These are phyloP conservation scores for Ornithoptera alexandrae DNA, from an alignment of 2,888 invertebrate species.

Conservation along the genomic window DNA sequence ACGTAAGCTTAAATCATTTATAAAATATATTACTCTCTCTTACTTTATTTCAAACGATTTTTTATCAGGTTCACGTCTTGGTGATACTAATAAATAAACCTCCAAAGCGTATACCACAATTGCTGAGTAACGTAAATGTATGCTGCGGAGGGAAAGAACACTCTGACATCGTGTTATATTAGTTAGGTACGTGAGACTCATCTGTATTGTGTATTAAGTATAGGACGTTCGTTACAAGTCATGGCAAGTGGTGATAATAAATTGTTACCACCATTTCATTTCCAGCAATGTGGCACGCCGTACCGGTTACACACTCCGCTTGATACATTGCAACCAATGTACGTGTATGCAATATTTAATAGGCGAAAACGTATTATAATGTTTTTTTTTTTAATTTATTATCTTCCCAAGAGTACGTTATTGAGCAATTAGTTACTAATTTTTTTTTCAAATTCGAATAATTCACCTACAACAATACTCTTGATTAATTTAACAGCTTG, in stretches of 20 bases:
- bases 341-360: conserved; percentile 5
- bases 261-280: conserved; percentile 33
- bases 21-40: background rate
- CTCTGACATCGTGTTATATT: conserved; percentile 62
- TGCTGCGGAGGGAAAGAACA: conserved; percentile 35
- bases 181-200: conserved; percentile 60
- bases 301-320: conserved; percentile 3
- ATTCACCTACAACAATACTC: background rate
- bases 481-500: too few relatives aligned
- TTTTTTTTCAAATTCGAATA: background rate
- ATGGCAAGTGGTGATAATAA: conserved; percentile 37
- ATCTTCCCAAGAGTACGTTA: background rate
- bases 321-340: background rate
- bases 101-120: conserved; percentile 45
- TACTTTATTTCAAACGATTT: background rate
- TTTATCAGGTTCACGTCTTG: conserved; percentile 9
- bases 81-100: conserved; percentile 34
- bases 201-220: conserved; percentile 49
- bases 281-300: conserved; percentile 6
- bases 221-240: conserved; percentile 36
- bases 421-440: background rate
- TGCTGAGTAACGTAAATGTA: conserved; percentile 46
- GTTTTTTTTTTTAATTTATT: background rate
- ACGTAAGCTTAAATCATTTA: too few relatives aligned
- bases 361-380: background rate